Conservation (phyloP, 2,113 vertebrate species). For the Arothron firmamentum region DNA sequence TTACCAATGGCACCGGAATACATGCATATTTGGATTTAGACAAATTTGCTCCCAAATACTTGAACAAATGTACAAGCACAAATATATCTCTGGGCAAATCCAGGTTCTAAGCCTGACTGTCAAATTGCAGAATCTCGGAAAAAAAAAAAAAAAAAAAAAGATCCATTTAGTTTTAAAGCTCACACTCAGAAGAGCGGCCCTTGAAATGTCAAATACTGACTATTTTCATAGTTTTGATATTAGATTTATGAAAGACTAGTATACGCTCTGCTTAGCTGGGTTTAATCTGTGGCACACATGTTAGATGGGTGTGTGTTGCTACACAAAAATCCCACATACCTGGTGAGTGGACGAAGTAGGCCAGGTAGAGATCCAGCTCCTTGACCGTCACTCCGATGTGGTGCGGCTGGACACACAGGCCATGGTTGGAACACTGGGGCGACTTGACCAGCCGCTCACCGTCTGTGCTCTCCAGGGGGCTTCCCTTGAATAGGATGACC, state of each 20-base stretch:
- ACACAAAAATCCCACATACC: conserved; percentile 76
- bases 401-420: conserved; percentile 96
- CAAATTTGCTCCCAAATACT: conserved; percentile 69
- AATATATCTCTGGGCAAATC: conserved; percentile 61
- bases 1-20: conserved; percentile 60
- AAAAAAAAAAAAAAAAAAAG: conserved; percentile 37
- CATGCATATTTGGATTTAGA: conserved; percentile 69
- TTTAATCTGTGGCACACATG: conserved; percentile 30
- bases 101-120: conserved; percentile 48
- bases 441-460: conserved; percentile 96
- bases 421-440: conserved; percentile 95
- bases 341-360: conserved; percentile 98
- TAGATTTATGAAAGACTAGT: conserved; percentile 39
- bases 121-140: conserved; percentile 40
- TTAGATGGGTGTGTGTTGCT: background rate
- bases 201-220: conserved; percentile 32
- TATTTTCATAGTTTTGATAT: conserved; percentile 18
- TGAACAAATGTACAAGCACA: conserved; percentile 62
- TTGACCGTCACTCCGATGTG: conserved; percentile 98
- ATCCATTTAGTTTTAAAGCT: conserved; percentile 1
- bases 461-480: conserved; percentile 98
- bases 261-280: conserved; percentile 9
- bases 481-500: conserved; percentile 99
- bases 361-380: conserved; percentile 99
- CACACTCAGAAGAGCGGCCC: background rate